Evolutionary conservation across 2,113 vertebrate genomes (phyloP), one percentile per base, ranked within the genome.

Genomic region (Pollimyrus isidori): DNA sequence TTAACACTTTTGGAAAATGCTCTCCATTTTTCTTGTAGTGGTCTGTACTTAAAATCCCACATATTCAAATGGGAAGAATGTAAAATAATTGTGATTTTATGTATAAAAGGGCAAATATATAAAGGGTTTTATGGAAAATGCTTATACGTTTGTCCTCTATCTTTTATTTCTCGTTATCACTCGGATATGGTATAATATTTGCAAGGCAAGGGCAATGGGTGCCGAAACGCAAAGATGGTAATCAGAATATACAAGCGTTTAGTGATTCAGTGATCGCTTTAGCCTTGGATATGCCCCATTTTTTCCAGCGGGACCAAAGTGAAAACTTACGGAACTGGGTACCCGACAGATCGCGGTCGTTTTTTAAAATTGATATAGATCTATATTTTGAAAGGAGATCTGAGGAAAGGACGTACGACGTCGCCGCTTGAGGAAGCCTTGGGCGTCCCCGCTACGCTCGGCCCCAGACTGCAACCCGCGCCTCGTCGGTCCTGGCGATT

Each of bases 81-180:
- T 89, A 84, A 89, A 89, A 30, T 35, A 85, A 58, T 62, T 89
- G 52, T 85, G 49, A 85, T 84, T 89, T 85, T 89, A 89, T 85
- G 45, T 23, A 46, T 56, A 49, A 85, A 89, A 62, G 23, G 21
- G 50, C n/a, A 89, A 84, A 85, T 58, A 89, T 84, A 85, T 62
- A 85, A 62, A 84, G 26, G 3, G 21, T 42, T 56, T 89, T 89
- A 62, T 83, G 19, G 52, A 21, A 84, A 84, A 73, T 49, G n/a
- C 6, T 50, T 58, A 48, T 84, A 23, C 56, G 23, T 9, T 62
- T 85, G 84, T 26, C 10, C 56, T 26, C 35, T 84, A 45, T 87
- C 15, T 62, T 39, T 35, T 7, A 42, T 80, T 39, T 80, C 35
- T 80, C 15, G 69, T 76, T 80, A 80, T 80, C 10, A 80, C 35